Evolutionary conservation across 2,797 vertebrate genomes (phyloP), one percentile per base, ranked within the genome.

Genomic region (Pristis pectinata): DNA sequence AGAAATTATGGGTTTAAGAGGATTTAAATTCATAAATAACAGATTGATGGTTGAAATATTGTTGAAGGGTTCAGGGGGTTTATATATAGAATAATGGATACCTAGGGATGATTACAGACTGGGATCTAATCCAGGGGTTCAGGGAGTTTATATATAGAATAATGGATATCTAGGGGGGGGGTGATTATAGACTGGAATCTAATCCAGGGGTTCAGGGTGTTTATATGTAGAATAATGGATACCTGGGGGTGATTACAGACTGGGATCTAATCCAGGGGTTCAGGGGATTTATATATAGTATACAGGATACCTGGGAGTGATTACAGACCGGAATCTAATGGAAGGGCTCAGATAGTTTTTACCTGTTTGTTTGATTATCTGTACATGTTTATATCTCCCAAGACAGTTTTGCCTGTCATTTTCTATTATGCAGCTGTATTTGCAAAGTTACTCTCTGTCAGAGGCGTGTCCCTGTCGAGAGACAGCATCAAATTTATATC

Each of bases 401-500:
- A 0, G n/a, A n/a, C n/a, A n/a, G n/a, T n/a, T n/a, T n/a, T 61
- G 30, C 24, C 0, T 89, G 56, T 6, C 15, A 34, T 34, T 17
- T 6, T 7, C 13, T 37, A 34, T 2, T n/a, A 15, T 61, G 37
- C 34, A 89, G 15, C 13, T 41, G 37, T 41, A 79, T 15, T 79
- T 79, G 17, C 2, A 79, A 41, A 19, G 37, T 3, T 41, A 7
- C 37, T 4, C 77, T 3, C 5, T 19, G n/a, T 77, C 34, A n/a
- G 76, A 13, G 76, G 15, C 76, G 34, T 9, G 19, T 70, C 30
- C 11, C 34, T 11, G 82, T 0, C 22, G 24, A 83, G 49, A 24
- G 4, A 85, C 41, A 15, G 70, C 19, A 70, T 49, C 79, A 67
- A 87, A 94, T 11, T 3, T 2, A 1, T 79, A 95, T 95, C 96